Base-by-base conservation (phyloP, 92 coral and sea anemone species). In the Meandrina meandrites region DNA sequence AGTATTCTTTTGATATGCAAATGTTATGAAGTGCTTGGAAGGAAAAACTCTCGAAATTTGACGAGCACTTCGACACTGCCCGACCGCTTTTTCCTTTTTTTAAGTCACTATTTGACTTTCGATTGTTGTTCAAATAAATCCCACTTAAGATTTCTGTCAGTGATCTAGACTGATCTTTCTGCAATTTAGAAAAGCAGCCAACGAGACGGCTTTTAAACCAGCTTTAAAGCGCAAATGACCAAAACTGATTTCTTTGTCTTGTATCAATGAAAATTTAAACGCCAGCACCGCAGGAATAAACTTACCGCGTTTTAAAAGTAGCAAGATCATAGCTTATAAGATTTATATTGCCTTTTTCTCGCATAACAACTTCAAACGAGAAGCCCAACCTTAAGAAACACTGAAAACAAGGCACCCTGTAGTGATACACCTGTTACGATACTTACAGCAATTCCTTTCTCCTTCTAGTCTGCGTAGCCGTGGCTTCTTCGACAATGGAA, bases 71-170 rank as follows among this genome's bases (percentile, higher is more conserved):
- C 34, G 81, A 35, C 58, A 56, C 30, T 69, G 1, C 22, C 22
- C 3, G 35, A 24, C 28, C 1, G 42, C 72, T 22, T 19, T 15
- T 58, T 79, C 36, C 37, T 19, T 42, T 77, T 48, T 27, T 42
- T 45, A 27, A 64, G 82, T 13, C 34, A n/a, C 70, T 56, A 75
- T 73, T 83, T 84, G 87, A 60, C 42, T 84, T 84, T 84, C 80
- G 37, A 84, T 84, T 73, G 87, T 42, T 85, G 47, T 27, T 45
- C 77, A 85, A 85, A 85, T 74, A 78, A 60, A 45, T 64, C 45
- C 64, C 64, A 76, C 36, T 48, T 85, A 21, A 14, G 36, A 11
- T 75, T 73, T 54, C 47, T 28, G 36, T 30, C 86, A 1, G 8
- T 48, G 48, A 73, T 21, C 69, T 47, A 36, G 6, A 24, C 28